Percentiles rank a stretch among this genome's conserved stretches.
phyloP scores from a whole-genome alignment of 2,888 invertebrate genomes.

The Phasia obesa region DNA sequence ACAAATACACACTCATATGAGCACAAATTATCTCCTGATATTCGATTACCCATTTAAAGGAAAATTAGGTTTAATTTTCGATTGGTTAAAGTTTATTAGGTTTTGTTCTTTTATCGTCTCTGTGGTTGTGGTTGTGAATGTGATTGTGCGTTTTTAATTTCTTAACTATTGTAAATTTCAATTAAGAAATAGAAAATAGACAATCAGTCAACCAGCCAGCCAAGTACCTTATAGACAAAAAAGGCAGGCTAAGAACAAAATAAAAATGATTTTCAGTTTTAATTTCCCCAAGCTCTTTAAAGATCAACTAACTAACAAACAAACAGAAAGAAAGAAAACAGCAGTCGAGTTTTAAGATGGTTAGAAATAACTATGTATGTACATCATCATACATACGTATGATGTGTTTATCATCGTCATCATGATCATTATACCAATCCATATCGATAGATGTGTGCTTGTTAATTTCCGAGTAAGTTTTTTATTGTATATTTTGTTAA shows the following conservation, averaged over 20 bases:
- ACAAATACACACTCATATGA: neutral
- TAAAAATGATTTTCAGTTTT: conserved; percentile 37
- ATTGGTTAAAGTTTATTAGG: conserved; percentile 7
- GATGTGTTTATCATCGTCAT: too few species aligned
- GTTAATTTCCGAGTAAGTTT: conserved; percentile 7
- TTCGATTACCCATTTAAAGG: conserved; percentile 37
- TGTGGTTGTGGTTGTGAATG: conserved; percentile 5
- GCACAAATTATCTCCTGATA: conserved; percentile 41
- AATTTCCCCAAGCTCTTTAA: conserved; percentile 60
- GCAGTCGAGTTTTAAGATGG: neutral
- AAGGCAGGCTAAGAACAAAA: conserved; percentile 11
- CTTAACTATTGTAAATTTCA: conserved; percentile 44
- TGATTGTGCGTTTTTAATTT: conserved; percentile 44
- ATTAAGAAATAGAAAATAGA: conserved; percentile 44
- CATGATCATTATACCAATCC: conserved; percentile 14
- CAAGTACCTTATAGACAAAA: neutral
- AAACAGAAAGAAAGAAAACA: neutral
- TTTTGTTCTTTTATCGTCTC: neutral
- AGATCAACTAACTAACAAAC: neutral
- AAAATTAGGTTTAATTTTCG: neutral
- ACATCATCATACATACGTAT: neutral
- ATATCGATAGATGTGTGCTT: conserved; percentile 16
- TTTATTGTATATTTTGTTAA: neutral
- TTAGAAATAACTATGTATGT: neutral
- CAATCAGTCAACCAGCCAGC: conserved; percentile 8